Evolutionary conservation across 1,140 invertebrate species (phyloP), one percentile per base, ranked within the genome.

Genomic region (Pseudomyrmex gracilis): DNA sequence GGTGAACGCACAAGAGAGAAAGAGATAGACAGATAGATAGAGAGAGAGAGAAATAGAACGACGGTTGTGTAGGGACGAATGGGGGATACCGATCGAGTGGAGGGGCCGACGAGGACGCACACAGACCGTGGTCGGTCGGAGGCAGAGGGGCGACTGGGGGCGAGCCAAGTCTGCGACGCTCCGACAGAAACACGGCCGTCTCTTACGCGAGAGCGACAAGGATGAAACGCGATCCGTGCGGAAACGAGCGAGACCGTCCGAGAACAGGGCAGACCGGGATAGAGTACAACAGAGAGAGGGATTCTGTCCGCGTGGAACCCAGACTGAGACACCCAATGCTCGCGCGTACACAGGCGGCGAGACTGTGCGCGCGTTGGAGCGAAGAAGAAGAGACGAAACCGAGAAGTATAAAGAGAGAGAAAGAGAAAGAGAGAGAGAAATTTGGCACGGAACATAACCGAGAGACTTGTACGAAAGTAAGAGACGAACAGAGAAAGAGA

Each of bases 161-260:
- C 61, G 82, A 77, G 55, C 70, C 85, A 87, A 88, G 87, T 87
- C 85, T 88, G 87, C 87, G 87, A 85, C 61, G 85, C 73, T 78
- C 34, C 73, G 83, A 88, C 83, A 74, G 86, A 87, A 87, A 85
- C 71, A 84, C 67, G 67, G 77, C 83, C 85, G 87, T 87, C 71
- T 89, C 76, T 73, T 83, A 66, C 86, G 85, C 86, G 83, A 73
- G 88, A 20, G 70, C 73, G 84, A 91, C 87, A 73, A 77, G 73
- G 86, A 90, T 22, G 61, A 57, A 55, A 34, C 51, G 83, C 58
- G 70, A 73, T 76, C 34, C 57, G 74, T 60, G 63, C 85, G 74
- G 63, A 66, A 85, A 82, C 77, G 85, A 83, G 74, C 82, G 86
- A 87, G 86, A 87, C 73, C 57, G 51, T 45, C 71, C 47, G 61